phyloP scores from a whole-genome alignment of 1,140 invertebrate genomes.

The Eulimnadia texana region DNA sequence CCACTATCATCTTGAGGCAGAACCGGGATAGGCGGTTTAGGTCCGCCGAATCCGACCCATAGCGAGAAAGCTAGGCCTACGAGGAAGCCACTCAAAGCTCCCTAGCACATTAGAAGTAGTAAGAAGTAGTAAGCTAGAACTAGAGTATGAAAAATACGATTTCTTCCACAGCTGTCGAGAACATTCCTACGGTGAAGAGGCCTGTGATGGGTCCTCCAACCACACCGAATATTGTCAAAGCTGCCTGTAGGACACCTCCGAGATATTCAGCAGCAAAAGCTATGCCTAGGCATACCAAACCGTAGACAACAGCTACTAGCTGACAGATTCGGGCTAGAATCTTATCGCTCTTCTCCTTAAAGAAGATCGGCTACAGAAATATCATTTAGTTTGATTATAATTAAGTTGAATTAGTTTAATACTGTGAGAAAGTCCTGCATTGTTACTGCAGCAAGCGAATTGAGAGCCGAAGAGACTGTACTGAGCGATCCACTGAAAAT shows the following conservation, averaged over 20 bases:
- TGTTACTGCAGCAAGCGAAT: conserved; percentile 70
- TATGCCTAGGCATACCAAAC: conserved; percentile 48
- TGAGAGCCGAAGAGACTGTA: conserved; percentile 68
- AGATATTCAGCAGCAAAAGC: conserved; percentile 57
- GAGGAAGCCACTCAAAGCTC: conserved; percentile 48
- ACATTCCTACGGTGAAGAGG: conserved; percentile 62
- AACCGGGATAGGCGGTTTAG: conserved; percentile 41
- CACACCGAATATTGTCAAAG: conserved; percentile 61
- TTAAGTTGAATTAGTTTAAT: conserved; percentile 20
- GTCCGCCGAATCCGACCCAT: conserved; percentile 73
- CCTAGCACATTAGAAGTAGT: conserved; percentile 29
- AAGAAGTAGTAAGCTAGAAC: conserved; percentile 1
- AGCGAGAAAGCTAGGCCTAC: conserved; percentile 50
- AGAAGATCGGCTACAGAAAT: not conserved
- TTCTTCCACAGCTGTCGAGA: conserved; percentile 44
- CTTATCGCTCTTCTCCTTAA: conserved; percentile 5
- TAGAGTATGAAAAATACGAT: conserved; percentile 22
- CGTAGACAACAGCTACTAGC: conserved; percentile 47
- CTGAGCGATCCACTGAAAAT: conserved; percentile 72
- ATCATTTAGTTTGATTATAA: not conserved
- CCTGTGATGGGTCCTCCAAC: conserved; percentile 63
- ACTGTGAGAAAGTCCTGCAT: conserved; percentile 62
- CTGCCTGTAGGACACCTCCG: conserved; percentile 53
- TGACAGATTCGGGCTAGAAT: conserved; percentile 29
- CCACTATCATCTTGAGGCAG: conserved; percentile 37